Conservation (phyloP, 2,797 vertebrate genomes). For the Oryzias dopingdopingensis region DNA sequence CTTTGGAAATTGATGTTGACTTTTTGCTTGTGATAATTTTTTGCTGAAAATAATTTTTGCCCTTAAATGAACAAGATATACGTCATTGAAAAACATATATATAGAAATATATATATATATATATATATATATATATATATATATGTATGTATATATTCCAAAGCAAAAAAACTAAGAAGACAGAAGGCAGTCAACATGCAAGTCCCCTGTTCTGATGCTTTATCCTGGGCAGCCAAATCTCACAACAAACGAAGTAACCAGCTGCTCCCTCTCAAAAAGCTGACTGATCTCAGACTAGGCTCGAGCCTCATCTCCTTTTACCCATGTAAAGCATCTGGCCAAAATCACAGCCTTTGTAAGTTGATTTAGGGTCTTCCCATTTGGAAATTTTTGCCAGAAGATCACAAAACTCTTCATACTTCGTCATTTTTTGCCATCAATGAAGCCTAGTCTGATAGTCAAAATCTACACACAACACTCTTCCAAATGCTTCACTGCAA, state of each 20-base stretch:
- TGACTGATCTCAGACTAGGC: constrained; percentile 82
- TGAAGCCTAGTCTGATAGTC: constrained; percentile 77
- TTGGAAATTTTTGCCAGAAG: constrained; percentile 14
- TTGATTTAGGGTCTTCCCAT: constrained; percentile 5
- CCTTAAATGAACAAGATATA: constrained; percentile 35
- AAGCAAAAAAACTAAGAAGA: constrained; percentile 40
- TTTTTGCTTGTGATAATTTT: constrained; percentile 42
- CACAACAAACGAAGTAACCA: constrained; percentile 57
- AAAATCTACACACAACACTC: constrained; percentile 33
- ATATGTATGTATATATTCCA: neutral
- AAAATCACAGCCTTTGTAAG: constrained; percentile 24
- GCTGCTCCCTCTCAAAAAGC: constrained; percentile 57
- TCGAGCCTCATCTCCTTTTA: constrained; percentile 18
- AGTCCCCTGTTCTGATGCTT: constrained; percentile 70
- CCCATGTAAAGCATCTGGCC: constrained; percentile 12
- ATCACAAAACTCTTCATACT: constrained; percentile 16
- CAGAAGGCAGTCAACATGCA: constrained; percentile 49
- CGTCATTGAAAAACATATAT: neutral
- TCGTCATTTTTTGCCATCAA: constrained; percentile 10
- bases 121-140: neutral
- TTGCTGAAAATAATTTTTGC: constrained; percentile 26
- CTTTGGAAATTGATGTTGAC: constrained; percentile 70
- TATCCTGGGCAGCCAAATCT: constrained; percentile 47
- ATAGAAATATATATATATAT: no score
- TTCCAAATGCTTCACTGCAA: constrained; percentile 50